Percentiles rank a stretch among this genome's conserved stretches.
Evolutionary conservation across 1,140 invertebrate species (phyloP).

Genomic region (Orchestia grillus): DNA sequence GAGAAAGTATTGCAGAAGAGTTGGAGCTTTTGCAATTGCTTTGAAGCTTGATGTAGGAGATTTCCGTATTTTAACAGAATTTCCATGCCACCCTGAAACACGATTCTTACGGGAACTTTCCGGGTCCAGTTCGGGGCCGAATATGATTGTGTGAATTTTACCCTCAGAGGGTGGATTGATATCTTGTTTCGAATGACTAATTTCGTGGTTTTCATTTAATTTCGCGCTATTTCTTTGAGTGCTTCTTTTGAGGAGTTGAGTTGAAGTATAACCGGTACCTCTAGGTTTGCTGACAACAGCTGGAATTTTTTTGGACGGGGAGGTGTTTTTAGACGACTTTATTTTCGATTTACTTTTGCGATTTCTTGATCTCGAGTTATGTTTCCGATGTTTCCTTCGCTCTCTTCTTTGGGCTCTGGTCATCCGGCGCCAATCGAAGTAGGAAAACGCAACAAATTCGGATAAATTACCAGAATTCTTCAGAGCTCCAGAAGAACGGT

Average conservation of each 20-base stretch:
- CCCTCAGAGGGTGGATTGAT: not conserved
- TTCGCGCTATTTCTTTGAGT: not conserved
- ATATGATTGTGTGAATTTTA: not conserved
- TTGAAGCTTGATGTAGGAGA: not conserved
- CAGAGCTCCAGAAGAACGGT: not conserved
- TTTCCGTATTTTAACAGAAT: not conserved
- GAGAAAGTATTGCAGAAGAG: conserved; percentile 25
- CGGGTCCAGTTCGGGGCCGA: not conserved
- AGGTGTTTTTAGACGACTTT: not conserved
- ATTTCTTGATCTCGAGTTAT: not conserved
- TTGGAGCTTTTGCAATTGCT: not conserved
- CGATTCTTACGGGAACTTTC: not conserved
- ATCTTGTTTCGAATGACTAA: not conserved
- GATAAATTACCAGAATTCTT: not conserved
- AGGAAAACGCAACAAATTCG: not conserved
- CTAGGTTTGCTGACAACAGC: not conserved
- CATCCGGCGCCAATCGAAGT: conserved; percentile 9
- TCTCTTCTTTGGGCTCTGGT: not conserved
- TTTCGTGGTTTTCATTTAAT: not conserved
- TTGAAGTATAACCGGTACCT: not conserved
- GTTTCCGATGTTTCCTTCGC: not conserved
- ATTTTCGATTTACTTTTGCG: not conserved
- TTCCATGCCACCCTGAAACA: not conserved
- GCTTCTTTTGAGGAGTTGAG: not conserved
- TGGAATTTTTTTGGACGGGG: not conserved